A percentile compares a stretch with the other conserved stretches of the same genome.
Conservation (phyloP, 2,888 invertebrate species). For the Scrobipalpa atriplicella region DNA sequence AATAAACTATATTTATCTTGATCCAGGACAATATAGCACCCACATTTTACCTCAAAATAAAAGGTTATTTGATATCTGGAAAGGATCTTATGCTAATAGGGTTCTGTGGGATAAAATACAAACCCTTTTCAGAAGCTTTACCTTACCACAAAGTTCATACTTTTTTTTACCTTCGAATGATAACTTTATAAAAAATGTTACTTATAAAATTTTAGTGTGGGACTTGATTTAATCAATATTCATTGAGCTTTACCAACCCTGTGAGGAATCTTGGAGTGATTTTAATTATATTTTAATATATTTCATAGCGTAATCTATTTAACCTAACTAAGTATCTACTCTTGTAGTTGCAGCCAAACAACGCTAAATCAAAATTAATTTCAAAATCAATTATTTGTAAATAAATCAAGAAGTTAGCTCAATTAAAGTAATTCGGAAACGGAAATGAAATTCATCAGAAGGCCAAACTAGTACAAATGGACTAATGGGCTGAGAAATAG, state of each 20-base stretch:
- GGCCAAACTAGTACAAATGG: conserved; percentile 22
- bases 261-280: background rate
- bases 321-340: background rate
- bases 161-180: background rate
- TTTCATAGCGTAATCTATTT: background rate
- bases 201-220: background rate
- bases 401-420: background rate
- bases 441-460: conserved; percentile 13
- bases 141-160: background rate
- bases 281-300: too few relatives aligned
- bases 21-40: background rate
- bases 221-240: background rate
- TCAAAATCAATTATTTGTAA: background rate
- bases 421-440: background rate
- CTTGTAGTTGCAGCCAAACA: background rate
- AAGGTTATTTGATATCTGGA: conserved; percentile 13
- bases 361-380: background rate
- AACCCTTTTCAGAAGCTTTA: background rate
- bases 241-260: too few relatives aligned
- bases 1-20: background rate
- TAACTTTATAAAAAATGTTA: background rate
- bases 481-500: conserved; percentile 9
- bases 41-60: background rate
- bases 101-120: conserved; percentile 12
- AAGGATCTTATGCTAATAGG: conserved; percentile 15